phyloP scores from a whole-genome alignment of 2,797 vertebrate genomes.

The Pogoniulus pusillus region DNA sequence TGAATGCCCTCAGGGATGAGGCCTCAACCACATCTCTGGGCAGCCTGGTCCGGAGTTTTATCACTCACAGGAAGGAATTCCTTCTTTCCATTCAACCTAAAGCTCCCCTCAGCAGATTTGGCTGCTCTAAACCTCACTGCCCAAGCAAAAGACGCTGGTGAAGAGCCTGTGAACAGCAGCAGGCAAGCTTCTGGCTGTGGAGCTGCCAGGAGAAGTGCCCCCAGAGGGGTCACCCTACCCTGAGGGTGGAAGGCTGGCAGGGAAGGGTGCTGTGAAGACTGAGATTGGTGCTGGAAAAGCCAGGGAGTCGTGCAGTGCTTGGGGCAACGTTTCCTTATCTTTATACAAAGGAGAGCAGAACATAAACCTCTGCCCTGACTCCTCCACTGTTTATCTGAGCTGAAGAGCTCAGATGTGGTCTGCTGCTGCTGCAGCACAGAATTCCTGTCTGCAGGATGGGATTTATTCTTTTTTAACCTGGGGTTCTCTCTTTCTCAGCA shows the following conservation, averaged over 20 bases:
- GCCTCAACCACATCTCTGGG: no score
- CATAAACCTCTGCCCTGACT: not conserved
- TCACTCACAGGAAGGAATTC: no score
- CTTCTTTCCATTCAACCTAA: no score
- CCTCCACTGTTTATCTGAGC: not conserved
- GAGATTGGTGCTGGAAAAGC: not conserved
- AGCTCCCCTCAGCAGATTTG: not conserved
- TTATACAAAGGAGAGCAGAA: not conserved
- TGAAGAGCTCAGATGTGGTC: not conserved
- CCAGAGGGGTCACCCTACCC: rapidly evolving
- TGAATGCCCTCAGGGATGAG: no score
- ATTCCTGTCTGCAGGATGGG: rapidly evolving
- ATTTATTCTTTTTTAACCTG: not conserved
- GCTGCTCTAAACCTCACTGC: not conserved
- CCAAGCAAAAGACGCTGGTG: not conserved
- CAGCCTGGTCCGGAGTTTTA: no score
- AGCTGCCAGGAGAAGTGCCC: not conserved
- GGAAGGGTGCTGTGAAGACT: no score
- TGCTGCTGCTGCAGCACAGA: not conserved
- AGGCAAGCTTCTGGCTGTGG: not conserved
- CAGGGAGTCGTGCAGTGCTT: not conserved
- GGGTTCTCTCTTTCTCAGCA: not conserved
- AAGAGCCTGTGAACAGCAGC: rapidly evolving
- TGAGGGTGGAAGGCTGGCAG: not conserved
- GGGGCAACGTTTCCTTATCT: rapidly evolving